Percentiles rank a stretch among this genome's conserved stretches.
These are phyloP conservation scores for Chromobotia macracanthus DNA, from an alignment of 2,797 vertebrate species.

Conservation along the genomic window DNA sequence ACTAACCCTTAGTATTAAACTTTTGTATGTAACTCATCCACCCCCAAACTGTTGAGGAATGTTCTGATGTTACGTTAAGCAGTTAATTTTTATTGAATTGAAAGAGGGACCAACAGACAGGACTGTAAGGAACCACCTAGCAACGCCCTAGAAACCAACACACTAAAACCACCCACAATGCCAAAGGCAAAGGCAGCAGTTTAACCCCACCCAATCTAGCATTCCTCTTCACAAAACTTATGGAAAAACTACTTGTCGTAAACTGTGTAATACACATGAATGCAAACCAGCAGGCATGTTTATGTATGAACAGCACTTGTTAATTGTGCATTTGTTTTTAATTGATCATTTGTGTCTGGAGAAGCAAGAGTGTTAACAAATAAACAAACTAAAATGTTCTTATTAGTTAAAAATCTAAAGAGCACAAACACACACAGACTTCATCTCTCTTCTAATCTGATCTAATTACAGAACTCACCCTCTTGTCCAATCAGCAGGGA, in stretches of 20 bases:
- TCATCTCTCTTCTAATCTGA: slow-evolving; percentile 63
- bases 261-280: not conserved
- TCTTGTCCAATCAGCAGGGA: slow-evolving; percentile 70
- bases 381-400: slow-evolving; percentile 10
- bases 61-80: too few relatives aligned
- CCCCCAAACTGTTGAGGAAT: too few relatives aligned
- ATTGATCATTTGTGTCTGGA: not conserved
- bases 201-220: not conserved
- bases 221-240: not conserved
- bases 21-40: too few relatives aligned
- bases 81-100: too few relatives aligned
- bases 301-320: not conserved
- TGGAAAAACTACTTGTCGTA: not conserved
- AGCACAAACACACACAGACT: not conserved
- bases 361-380: not conserved
- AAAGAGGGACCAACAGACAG: not conserved
- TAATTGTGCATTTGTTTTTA: slow-evolving; percentile 1
- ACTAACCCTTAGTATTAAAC: too few relatives aligned
- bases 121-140: not conserved
- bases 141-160: not conserved
- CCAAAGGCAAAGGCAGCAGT: not conserved
- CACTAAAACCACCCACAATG: too few relatives aligned
- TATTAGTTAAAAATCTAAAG: slow-evolving; percentile 20
- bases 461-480: slow-evolving; percentile 77
- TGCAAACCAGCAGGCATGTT: not conserved